phyloP scores from a whole-genome alignment of 1,140 invertebrate species.

The Platorchestia sp. region DNA sequence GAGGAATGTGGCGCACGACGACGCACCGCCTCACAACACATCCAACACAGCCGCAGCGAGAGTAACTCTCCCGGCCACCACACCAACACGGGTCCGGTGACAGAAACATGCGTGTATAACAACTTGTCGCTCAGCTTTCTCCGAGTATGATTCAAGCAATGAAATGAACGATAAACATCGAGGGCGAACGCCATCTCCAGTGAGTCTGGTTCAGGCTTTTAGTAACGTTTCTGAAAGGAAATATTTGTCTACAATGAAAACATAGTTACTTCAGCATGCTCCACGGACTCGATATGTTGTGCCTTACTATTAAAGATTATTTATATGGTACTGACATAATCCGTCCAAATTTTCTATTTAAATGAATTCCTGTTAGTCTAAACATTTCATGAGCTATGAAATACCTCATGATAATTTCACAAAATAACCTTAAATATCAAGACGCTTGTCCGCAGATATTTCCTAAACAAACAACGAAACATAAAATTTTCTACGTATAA shows the following conservation, averaged over 20 bases:
- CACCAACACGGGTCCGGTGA: neutral
- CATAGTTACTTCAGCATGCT: neutral
- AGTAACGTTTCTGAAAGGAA: too few species aligned
- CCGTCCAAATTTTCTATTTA: too few species aligned
- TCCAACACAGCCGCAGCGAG: neutral
- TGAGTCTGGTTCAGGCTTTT: too few species aligned
- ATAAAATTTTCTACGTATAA: neutral
- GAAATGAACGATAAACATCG: neutral
- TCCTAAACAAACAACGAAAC: neutral
- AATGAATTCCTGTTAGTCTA: neutral
- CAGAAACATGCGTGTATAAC: neutral
- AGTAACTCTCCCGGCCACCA: neutral
- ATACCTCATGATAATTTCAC: neutral
- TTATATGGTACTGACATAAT: too few species aligned
- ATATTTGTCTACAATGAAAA: neutral
- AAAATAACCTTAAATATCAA: neutral
- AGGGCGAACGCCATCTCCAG: neutral
- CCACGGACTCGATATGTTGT: too few species aligned
- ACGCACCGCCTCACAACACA: neutral
- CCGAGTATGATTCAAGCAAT: neutral
- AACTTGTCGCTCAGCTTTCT: neutral
- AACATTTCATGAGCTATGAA: neutral
- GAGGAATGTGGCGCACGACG: neutral
- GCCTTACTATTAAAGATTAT: too few species aligned
- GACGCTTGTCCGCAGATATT: neutral